Conservation (phyloP, 1,140 invertebrate species). For the Drosophila varians region DNA sequence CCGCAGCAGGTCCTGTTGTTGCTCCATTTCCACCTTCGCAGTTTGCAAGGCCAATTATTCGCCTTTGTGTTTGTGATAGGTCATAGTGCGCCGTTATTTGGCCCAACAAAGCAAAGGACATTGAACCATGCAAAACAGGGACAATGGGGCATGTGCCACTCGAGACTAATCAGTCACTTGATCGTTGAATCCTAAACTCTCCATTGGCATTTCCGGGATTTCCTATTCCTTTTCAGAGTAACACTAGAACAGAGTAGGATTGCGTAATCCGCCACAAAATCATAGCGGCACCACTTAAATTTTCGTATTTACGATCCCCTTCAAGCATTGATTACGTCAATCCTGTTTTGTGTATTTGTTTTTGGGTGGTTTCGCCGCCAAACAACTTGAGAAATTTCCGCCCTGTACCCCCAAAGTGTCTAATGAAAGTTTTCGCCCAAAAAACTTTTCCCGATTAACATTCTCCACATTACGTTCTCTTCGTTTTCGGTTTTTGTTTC, state of each 20-base stretch:
- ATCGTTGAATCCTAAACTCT: not conserved
- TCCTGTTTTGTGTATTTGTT: conserved; percentile 8
- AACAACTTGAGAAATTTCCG: conserved; percentile 21
- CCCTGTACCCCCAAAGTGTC: conserved; percentile 5
- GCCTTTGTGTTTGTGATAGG: conserved; percentile 18
- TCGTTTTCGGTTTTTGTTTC: conserved; percentile 15
- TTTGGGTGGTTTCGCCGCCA: not conserved
- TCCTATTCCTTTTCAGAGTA: not conserved
- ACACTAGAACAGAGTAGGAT: too few relatives aligned
- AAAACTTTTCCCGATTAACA: conserved; percentile 41
- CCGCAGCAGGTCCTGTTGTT: not conserved
- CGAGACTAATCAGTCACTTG: conserved; percentile 13
- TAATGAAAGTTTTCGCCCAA: conserved; percentile 35
- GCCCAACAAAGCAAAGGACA: conserved; percentile 35
- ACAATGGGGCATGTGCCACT: not conserved
- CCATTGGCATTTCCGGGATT: too few relatives aligned
- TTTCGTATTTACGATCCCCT: conserved; percentile 24
- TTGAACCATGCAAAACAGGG: conserved; percentile 15
- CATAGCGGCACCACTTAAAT: not conserved
- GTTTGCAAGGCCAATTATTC: conserved; percentile 30
- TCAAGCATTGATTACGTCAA: conserved; percentile 26
- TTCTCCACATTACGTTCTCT: conserved; percentile 12
- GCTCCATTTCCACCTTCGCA: conserved; percentile 32
- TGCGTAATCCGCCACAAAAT: not conserved
- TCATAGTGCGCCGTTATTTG: not conserved